Evolutionary conservation across 2,113 vertebrate genomes (phyloP), one percentile per base, ranked within the genome.

Genomic region (Aythya baeri): DNA sequence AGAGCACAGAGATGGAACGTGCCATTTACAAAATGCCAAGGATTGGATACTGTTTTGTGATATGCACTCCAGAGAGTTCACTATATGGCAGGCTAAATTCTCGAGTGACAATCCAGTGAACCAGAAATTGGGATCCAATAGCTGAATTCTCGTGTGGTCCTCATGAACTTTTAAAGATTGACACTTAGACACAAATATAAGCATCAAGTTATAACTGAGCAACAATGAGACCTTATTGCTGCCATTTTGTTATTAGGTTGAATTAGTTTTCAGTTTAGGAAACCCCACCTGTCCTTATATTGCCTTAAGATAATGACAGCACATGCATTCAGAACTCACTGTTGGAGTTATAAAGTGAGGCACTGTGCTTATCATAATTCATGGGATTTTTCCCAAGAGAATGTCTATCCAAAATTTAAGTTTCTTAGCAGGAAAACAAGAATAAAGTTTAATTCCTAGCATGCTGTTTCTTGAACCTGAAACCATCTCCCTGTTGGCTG

Each of bases 21-120:
- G 8, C 7, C 6, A 20, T 83, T 83, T 94, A 32, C 50, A 67
- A 91, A 62, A 87, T 82, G 9, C 22, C 20, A 25, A n/a, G 17
- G 25, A 13, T 4, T 74, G 46, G 50, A 32, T 83, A 14, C 55
- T 31, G 9, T 38, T 83, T 8, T 29, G 32, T 75, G 63, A 31
- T 81, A 36, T 11, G 1, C 5, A 20, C 31, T 46, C 32, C 36
- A 32, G 43, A 77, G 10, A 38, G 21, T 65, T 91, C 0, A 0
- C 13, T 68, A 71, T 78, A 55, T 76, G 62, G 13, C 73, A 78
- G 65, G 34, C 10, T 90, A 89, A 63, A 83, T 54, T 88, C 57
- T 55, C 43, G 63, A 71, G 50, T 61, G 68, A 55, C 36, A 83
- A 13, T 43, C n/a, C 25, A 77, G 46, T 71, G 55, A 68, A 63